Conservation (phyloP, 2,797 vertebrate species). For the Odontamblyopus lacepedii region DNA sequence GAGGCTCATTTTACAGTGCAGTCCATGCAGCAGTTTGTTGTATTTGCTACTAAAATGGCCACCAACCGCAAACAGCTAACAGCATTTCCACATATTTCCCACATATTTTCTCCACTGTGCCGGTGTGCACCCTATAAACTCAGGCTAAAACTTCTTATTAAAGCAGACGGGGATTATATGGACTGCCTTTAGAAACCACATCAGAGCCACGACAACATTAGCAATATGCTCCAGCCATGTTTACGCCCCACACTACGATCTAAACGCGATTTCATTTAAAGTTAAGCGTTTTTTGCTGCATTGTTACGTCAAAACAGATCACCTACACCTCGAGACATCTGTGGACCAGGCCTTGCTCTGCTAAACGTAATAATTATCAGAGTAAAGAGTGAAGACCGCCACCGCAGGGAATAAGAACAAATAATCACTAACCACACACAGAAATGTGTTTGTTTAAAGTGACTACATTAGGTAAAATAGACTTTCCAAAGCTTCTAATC, state of each 20-base stretch:
- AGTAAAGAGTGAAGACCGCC: no score
- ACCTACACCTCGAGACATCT: slow-evolving; percentile 19
- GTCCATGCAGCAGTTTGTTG: not conserved
- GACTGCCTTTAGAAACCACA: not conserved
- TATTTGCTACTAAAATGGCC: not conserved
- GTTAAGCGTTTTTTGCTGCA: not conserved
- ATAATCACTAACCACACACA: no score
- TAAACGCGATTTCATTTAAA: not conserved
- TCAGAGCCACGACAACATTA: not conserved
- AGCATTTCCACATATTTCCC: not conserved
- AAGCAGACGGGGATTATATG: not conserved
- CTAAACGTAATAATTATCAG: not conserved
- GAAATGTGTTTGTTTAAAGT: not conserved
- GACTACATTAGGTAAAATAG: no score
- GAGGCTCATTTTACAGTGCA: no score
- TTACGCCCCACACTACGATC: no score
- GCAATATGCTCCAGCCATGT: no score
- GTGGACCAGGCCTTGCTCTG: slow-evolving; percentile 4
- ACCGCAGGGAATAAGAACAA: not conserved
- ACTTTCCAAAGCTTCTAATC: no score
- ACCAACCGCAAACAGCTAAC: not conserved
- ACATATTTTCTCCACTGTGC: not conserved
- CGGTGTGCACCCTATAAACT: not conserved
- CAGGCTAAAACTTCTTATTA: not conserved
- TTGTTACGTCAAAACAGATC: not conserved